phyloP scores from a whole-genome alignment of 92 coral and sea anemone species.

The Palythoa grandis region DNA sequence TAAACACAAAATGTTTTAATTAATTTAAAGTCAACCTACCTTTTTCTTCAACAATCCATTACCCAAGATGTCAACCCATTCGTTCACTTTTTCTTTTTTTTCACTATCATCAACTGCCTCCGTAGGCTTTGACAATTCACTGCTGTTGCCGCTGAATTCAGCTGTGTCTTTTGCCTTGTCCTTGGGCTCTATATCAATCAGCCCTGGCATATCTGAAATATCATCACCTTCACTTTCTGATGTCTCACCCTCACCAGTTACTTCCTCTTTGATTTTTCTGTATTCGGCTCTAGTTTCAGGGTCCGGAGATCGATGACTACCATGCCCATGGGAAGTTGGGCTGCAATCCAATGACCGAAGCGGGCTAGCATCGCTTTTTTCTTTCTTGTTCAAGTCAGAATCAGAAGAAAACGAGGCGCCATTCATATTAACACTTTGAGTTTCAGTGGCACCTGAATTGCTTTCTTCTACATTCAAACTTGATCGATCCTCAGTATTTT shows the following conservation, averaged over 20 bases:
- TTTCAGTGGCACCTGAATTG: neutral
- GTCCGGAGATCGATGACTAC: slow-evolving; percentile 85
- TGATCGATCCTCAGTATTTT: slow-evolving; percentile 2
- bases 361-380: neutral
- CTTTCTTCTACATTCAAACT: neutral
- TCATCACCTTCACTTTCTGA: slow-evolving; percentile 79
- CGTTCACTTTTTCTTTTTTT: slow-evolving; percentile 36
- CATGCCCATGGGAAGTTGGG: slow-evolving; percentile 51
- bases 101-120: slow-evolving; percentile 26
- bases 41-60: slow-evolving; percentile 90
- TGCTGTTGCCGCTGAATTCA: neutral
- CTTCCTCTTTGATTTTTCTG: slow-evolving; percentile 76
- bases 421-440: neutral
- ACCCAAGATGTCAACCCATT: slow-evolving; percentile 89
- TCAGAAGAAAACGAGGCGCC: neutral
- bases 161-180: neutral
- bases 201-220: slow-evolving; percentile 36
- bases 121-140: neutral
- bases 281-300: slow-evolving; percentile 75
- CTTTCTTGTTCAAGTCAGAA: neutral
- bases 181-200: slow-evolving; percentile 35
- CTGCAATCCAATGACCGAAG: slow-evolving; percentile 17
- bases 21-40: slow-evolving; percentile 57
- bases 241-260: slow-evolving; percentile 78
- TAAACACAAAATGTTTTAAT: neutral